These are phyloP conservation scores for Drosophila kanekoi DNA, from an alignment of 2,888 invertebrate species.

Conservation along the genomic window DNA sequence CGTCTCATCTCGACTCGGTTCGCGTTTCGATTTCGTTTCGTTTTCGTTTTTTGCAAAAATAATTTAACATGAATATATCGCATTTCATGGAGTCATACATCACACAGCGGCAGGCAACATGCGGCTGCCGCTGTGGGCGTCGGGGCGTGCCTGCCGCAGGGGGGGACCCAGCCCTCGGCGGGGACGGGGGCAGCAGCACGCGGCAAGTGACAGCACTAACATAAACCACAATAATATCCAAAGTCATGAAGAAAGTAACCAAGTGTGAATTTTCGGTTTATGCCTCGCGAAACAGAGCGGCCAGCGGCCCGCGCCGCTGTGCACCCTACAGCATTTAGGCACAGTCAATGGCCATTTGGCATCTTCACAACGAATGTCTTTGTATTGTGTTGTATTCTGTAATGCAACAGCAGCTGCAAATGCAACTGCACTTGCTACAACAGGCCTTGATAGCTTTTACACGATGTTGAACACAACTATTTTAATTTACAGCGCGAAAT, in stretches of 20 bases:
- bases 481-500: too few species aligned
- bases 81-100: slow-evolving; percentile 79
- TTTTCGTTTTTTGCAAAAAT: slow-evolving; percentile 50
- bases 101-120: slow-evolving; percentile 62
- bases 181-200: slow-evolving; percentile 8
- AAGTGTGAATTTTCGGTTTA: slow-evolving; percentile 79
- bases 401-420: too few species aligned
- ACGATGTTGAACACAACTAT: too few species aligned
- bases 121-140: slow-evolving; percentile 31
- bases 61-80: slow-evolving; percentile 80
- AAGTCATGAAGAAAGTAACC: slow-evolving; percentile 81
- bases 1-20: slow-evolving; percentile 2
- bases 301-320: slow-evolving; percentile 17
- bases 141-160: slow-evolving; percentile 23
- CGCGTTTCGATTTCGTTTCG: slow-evolving; percentile 23
- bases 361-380: neutral
- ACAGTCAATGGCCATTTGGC: slow-evolving; percentile 1
- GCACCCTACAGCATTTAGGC: slow-evolving; percentile 37
- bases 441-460: too few species aligned
- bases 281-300: slow-evolving; percentile 65
- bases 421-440: too few species aligned
- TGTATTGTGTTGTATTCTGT: too few species aligned
- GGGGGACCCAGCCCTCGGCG: slow-evolving; percentile 1
- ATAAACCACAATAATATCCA: slow-evolving; percentile 80
- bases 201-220: slow-evolving; percentile 76